Evolutionary conservation across 2,888 invertebrate species (phyloP).

Genomic region (Cactoblastis cactorum): DNA sequence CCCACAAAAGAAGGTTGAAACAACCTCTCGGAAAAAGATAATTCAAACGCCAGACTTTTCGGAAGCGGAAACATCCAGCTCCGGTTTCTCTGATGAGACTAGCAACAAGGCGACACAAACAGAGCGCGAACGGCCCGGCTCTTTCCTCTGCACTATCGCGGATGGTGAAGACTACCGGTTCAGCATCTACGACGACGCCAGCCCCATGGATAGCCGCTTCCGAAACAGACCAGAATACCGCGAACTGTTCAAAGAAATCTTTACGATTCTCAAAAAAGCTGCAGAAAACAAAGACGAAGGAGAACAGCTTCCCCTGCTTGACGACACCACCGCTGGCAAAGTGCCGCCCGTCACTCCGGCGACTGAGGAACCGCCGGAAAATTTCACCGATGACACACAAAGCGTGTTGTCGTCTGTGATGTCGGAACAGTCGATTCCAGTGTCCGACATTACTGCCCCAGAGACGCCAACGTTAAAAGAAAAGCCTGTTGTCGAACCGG

Average conservation of each 20-base stretch:
- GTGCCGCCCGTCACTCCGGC: conserved; percentile 85
- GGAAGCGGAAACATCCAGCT: conserved; percentile 91
- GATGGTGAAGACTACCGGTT: conserved; percentile 92
- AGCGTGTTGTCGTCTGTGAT: conserved; percentile 87
- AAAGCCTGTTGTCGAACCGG: conserved; percentile 43
- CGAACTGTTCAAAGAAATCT: conserved; percentile 90
- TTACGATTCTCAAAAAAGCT: conserved; percentile 89
- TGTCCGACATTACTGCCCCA: conserved; percentile 82
- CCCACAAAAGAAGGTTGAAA: conserved; percentile 63
- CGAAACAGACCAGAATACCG: conserved; percentile 90
- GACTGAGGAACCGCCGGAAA: conserved; percentile 81
- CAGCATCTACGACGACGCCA: conserved; percentile 90
- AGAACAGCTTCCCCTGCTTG: conserved; percentile 85
- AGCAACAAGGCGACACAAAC: conserved; percentile 91
- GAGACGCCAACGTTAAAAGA: conserved; percentile 76
- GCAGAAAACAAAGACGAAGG: conserved; percentile 91
- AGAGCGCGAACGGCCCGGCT: conserved; percentile 86
- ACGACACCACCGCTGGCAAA: conserved; percentile 80
- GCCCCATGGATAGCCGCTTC: conserved; percentile 89
- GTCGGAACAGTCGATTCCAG: conserved; percentile 85
- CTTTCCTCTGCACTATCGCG: conserved; percentile 89
- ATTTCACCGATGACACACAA: conserved; percentile 85
- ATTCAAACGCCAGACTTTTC: conserved; percentile 91
- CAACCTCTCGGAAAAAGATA: conserved; percentile 73
- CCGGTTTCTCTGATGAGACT: conserved; percentile 91